Evolutionary conservation across 2,113 vertebrate species (phyloP).

Genomic region (Phoenicopterus ruber): DNA sequence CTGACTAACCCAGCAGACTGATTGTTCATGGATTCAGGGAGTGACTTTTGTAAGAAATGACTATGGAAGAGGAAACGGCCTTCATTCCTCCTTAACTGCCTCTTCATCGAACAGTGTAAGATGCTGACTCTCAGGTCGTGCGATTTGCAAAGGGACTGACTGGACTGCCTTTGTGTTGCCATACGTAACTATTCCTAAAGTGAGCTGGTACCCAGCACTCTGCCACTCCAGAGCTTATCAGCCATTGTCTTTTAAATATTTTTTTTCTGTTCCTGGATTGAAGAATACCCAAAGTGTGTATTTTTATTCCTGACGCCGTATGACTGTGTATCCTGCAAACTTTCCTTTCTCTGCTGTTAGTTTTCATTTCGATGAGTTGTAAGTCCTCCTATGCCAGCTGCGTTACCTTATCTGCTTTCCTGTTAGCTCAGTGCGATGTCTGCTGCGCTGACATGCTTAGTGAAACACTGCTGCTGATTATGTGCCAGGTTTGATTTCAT

Average conservation of each 20-base stretch:
- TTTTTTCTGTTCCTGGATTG: slow-evolving; percentile 18
- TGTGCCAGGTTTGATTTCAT: not conserved
- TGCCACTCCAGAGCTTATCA: not conserved
- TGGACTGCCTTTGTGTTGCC: not conserved
- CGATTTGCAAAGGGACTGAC: slow-evolving; percentile 1
- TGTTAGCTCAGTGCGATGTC: not conserved
- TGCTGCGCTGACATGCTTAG: not conserved
- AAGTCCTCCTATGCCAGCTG: not conserved
- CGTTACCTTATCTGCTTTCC: not conserved
- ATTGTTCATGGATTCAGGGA: slow-evolving; percentile 60
- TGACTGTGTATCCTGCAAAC: not conserved
- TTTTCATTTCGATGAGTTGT: not conserved
- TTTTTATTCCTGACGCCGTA: not conserved
- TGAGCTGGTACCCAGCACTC: not conserved
- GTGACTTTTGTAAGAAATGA: slow-evolving; percentile 51
- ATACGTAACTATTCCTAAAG: not conserved
- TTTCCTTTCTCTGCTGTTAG: not conserved
- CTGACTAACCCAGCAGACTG: slow-evolving; percentile 56
- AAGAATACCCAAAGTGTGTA: not conserved
- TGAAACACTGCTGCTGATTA: not conserved
- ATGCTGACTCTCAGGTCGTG: slow-evolving; percentile 66
- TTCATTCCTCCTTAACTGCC: not conserved
- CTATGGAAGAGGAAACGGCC: slow-evolving; percentile 57
- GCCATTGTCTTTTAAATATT: not conserved
- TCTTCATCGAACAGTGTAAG: slow-evolving; percentile 14